Base-by-base conservation (phyloP, 2,113 vertebrate species). In the Anoplopoma fimbria region DNA sequence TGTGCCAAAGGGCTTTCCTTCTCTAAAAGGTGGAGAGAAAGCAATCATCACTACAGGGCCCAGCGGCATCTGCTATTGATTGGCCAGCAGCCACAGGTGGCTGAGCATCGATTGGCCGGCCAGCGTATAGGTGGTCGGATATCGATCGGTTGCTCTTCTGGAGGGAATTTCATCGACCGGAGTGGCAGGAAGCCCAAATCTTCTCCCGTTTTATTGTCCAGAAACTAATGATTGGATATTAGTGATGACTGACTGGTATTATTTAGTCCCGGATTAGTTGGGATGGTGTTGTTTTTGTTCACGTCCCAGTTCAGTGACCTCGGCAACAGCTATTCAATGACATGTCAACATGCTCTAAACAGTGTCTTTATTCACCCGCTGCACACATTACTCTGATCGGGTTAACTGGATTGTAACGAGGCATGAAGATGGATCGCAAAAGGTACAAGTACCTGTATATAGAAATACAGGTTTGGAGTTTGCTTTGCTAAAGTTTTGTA, bases 61-160 rank as follows among this genome's bases (percentile, higher is more conserved):
- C 61, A 25, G 78, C 81, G 76, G 87, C 91, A 79, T 89, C 88
- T 89, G 67, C 75, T 85, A 94, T 93, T 61, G 92, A 94, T 92
- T 79, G 85, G 87, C 83, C 31, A 7, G 65, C 67, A 84, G 89
- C 89, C 93, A 87, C 89, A 97, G 96, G 96, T 98, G 75, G 96
- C 96, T 49, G 95, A 94, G 81, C 86, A 87, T 92, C 57, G 88
- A 94, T 93, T 85, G 87, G 90, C 77, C 17, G 21, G 78, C 87
- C 84, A 61, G 84, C 69, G 6, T 83, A 82, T 84, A 90, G 91
- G 91, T 92, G 91, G 89, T 87, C 81, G 15, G 67, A 38, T 83
- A 94, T 93, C n/a, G 93, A 94, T 75, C 7, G 64, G 89, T 90
- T 89, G 92, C 78, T 89, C 85, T 87, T 89, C 76, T 88, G 83